Evolutionary conservation across 2,113 vertebrate species (phyloP), one percentile per base, ranked within the genome.

Genomic region (Manacus vitellinus): DNA sequence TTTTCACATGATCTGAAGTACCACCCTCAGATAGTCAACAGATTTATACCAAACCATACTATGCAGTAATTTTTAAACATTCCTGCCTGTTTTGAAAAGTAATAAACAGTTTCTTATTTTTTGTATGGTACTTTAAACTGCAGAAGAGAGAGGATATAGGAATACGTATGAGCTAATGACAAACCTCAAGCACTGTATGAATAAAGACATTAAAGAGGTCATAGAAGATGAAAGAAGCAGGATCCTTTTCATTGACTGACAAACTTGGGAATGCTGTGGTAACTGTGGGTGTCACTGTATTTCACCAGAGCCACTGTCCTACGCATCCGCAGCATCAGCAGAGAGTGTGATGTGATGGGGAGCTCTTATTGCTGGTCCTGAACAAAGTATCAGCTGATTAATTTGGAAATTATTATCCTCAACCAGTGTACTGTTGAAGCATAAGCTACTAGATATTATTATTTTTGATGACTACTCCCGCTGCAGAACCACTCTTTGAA

Each of bases 321-420:
- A 47, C 10, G 7, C 55, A 84, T 73, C 72, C 80, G 37, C 67
- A 68, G 67, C 1, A 6, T 59, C 71, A 66, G 63, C 81, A 96
- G 56, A 88, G 75, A 68, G 63, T 49, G 88, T 46, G 88, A 91
- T 76, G 81, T 39, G 46, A 96, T 77, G 79, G n/a, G 46, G 33
- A 56, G 54, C n/a, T 65, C 54, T 73, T 44, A 27, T 12, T 96
- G 95, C 93, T 97, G 95, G 93, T 94, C 90, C 84, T 75, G 88
- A 96, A 92, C 28, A 41, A 93, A 95, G 72, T 81, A 88, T 84
- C 83, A 82, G 55, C 80, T 94, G 88, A 94, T 93, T 93, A 95
- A 93, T 93, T 97, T 95, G 75, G 93, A 93, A 95, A 94, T 61
- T 54, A 86, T 93, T 94, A 81, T 95, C 95, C 84, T 71, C 54